Conservation (phyloP, 1,140 invertebrate genomes). For the Armadillidium nasatum region DNA sequence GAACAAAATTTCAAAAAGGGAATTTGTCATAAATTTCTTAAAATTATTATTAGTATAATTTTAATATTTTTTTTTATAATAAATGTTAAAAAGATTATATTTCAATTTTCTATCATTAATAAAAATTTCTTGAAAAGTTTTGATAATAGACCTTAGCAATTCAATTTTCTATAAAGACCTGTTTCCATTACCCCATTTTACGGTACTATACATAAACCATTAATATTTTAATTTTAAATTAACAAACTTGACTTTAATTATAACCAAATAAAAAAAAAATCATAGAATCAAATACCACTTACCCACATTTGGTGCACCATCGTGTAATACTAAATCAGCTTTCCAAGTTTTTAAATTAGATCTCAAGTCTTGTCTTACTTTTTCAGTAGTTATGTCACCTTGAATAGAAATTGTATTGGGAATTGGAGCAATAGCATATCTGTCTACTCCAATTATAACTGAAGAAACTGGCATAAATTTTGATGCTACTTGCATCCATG, state of each 20-base stretch:
- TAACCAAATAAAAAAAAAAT: no score
- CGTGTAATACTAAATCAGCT: slow-evolving; percentile 92
- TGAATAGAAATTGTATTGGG: slow-evolving; percentile 81
- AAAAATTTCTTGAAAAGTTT: no score
- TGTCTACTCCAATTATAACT: slow-evolving; percentile 88
- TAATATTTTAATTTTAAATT: no score
- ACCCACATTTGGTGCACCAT: slow-evolving; percentile 98
- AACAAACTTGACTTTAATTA: no score
- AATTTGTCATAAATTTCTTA: no score
- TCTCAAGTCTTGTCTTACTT: slow-evolving; percentile 65
- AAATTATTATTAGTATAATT: no score
- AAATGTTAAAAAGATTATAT: no score
- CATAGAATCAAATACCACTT: slow-evolving; percentile 45
- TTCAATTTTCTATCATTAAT: no score
- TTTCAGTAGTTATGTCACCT: slow-evolving; percentile 94
- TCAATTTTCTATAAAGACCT: no score
- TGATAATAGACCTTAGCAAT: not conserved
- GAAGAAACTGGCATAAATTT: slow-evolving; percentile 97
- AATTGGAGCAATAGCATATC: slow-evolving; percentile 91
- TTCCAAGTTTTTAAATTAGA: slow-evolving; percentile 91
- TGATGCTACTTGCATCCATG: slow-evolving; percentile 99
- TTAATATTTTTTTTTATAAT: no score
- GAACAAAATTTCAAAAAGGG: no score
- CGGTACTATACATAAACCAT: slow-evolving; percentile 2
- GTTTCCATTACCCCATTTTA: not conserved